Conservation (phyloP, 2,888 invertebrate genomes). For the Rhyacophila evoluta region DNA sequence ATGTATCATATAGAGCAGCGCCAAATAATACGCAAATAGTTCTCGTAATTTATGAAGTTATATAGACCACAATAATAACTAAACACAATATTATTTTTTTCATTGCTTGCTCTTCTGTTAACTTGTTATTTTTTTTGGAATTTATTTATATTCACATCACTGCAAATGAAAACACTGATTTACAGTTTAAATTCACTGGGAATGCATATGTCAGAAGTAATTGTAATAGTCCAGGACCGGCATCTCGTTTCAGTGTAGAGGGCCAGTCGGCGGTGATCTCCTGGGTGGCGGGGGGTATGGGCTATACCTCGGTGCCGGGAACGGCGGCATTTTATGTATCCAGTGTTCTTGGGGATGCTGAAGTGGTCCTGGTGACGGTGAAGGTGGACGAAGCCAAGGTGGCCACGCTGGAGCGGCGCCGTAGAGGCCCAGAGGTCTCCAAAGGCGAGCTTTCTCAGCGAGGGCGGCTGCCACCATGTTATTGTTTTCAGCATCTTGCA, state of each 20-base stretch:
- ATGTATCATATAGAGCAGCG: too few relatives aligned
- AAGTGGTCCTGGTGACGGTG: constrained; percentile 87
- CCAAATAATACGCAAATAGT: too few relatives aligned
- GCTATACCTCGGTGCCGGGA: constrained; percentile 72
- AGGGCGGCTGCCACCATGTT: constrained; percentile 69
- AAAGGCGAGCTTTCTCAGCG: constrained; percentile 69
- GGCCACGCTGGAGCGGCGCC: constrained; percentile 66
- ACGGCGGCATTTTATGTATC: constrained; percentile 85
- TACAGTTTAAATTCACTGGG: not conserved
- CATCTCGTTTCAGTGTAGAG: constrained; percentile 36
- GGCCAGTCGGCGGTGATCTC: constrained; percentile 56
- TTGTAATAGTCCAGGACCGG: not conserved
- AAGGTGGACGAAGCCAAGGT: constrained; percentile 77
- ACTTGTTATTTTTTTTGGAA: too few relatives aligned
- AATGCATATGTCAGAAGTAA: not conserved
- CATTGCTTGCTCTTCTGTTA: too few relatives aligned
- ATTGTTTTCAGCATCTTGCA: constrained; percentile 67
- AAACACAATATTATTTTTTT: too few relatives aligned
- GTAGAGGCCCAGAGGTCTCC: constrained; percentile 68
- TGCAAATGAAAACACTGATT: not conserved
- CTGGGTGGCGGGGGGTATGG: constrained; percentile 71
- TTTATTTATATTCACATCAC: too few relatives aligned
- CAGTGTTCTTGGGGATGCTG: constrained; percentile 86
- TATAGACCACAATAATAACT: too few relatives aligned
- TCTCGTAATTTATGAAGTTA: too few relatives aligned